phyloP scores from a whole-genome alignment of 2,113 vertebrate species.

The Labeo rohita region DNA sequence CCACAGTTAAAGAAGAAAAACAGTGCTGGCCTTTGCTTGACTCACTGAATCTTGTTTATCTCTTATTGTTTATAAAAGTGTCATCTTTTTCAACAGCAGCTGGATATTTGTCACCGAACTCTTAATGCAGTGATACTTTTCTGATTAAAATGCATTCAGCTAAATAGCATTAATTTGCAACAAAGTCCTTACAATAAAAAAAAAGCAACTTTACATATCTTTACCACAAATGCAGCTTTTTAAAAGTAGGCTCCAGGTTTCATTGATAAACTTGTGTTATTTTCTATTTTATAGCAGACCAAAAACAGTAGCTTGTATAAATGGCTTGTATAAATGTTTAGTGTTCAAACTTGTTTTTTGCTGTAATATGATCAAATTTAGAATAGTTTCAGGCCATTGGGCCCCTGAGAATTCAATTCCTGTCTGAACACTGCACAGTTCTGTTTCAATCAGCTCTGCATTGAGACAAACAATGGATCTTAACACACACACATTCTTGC shows the following conservation, averaged over 20 bases:
- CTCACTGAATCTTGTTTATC: background rate
- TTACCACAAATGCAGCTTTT: background rate
- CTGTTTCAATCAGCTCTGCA: background rate
- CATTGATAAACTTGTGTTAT: background rate
- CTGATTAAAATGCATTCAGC: background rate
- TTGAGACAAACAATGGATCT: background rate
- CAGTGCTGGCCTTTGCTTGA: constrained; percentile 10
- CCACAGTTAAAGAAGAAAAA: background rate
- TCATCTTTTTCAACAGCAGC: background rate
- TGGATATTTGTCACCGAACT: background rate
- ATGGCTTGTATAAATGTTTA: background rate
- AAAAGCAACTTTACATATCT: no score
- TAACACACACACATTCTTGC: no score
- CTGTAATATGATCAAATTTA: background rate
- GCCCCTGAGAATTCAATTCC: background rate
- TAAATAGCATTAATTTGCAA: background rate
- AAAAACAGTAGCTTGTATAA: background rate
- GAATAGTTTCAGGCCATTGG: background rate
- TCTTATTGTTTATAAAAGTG: background rate
- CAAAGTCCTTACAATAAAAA: background rate
- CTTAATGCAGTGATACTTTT: background rate
- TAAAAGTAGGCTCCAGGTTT: background rate
- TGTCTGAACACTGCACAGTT: background rate
- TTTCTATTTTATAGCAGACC: background rate
- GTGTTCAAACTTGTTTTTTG: background rate